A percentile compares a stretch with the other conserved stretches of the same genome.
phyloP scores from a whole-genome alignment of 2,888 invertebrate genomes.

The Arrhopalites spinosus region DNA sequence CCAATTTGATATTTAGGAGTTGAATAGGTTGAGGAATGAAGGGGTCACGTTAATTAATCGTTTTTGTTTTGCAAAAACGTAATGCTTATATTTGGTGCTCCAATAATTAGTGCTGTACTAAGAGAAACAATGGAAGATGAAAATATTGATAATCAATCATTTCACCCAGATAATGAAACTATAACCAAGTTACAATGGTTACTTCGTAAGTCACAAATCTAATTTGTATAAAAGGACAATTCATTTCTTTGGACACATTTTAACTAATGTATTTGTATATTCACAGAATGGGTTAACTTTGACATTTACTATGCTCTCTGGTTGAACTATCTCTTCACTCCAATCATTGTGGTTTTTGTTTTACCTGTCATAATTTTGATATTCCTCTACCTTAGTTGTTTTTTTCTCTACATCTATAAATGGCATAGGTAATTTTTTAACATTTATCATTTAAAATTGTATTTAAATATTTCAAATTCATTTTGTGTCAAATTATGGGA shows the following conservation, averaged over 20 bases:
- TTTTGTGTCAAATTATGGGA: background rate
- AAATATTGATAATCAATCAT: background rate
- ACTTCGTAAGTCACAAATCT: conserved; percentile 21
- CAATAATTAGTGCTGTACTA: conserved; percentile 4
- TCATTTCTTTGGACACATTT: background rate
- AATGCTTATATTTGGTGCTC: background rate
- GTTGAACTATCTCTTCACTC: conserved; percentile 80
- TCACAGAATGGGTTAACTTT: conserved; percentile 49
- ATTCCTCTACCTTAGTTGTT: conserved; percentile 79
- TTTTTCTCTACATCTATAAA: conserved; percentile 85
- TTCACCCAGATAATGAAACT: conserved; percentile 31
- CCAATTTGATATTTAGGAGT: too few relatives aligned
- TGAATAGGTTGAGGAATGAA: too few relatives aligned
- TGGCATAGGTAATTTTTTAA: conserved; percentile 72
- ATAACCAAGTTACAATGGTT: conserved; percentile 33
- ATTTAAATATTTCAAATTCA: background rate
- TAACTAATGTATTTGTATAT: background rate
- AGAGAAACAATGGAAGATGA: background rate
- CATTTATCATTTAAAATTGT: background rate
- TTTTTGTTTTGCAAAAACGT: too few relatives aligned
- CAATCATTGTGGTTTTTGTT: conserved; percentile 81
- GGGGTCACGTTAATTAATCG: too few relatives aligned
- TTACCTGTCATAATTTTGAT: conserved; percentile 79
- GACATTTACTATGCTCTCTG: conserved; percentile 55
- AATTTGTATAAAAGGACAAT: too few relatives aligned